phyloP scores from a whole-genome alignment of 37 sponge, comb jelly and placozoan genomes.

The Mnemiopsis leidyi region DNA sequence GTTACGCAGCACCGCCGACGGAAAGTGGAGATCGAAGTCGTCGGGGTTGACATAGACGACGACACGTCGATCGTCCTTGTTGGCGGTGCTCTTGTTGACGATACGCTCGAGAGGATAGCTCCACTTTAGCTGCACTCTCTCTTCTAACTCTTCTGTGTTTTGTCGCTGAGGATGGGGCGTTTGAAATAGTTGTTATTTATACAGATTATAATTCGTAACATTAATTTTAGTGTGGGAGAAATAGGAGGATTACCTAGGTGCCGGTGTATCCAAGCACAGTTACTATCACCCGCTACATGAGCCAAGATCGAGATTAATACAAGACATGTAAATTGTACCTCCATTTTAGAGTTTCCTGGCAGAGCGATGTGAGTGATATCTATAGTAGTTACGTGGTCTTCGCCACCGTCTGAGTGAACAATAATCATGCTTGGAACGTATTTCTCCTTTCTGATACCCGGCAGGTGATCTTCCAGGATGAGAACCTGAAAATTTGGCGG shows the following conservation, averaged over 20 bases:
- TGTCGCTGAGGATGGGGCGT: conserved; percentile 26
- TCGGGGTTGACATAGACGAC: conserved; percentile 52
- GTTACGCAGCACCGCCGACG: conserved; percentile 33
- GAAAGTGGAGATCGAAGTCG: conserved; percentile 57
- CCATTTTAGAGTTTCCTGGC: not conserved
- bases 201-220: no score
- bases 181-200: no score
- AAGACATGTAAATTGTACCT: not conserved
- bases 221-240: no score
- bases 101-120: conserved; percentile 61
- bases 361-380: conserved; percentile 16
- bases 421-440: conserved; percentile 28
- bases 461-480: conserved; percentile 48
- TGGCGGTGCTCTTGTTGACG: conserved; percentile 21
- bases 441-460: conserved; percentile 24
- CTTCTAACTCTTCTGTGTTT: conserved; percentile 60
- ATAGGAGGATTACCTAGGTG: no score
- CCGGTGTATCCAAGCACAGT: no score
- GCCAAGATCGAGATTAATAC: not conserved
- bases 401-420: conserved; percentile 46
- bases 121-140: conserved; percentile 59
- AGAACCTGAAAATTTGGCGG: conserved; percentile 35
- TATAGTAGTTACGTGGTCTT: conserved; percentile 23
- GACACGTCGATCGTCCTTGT: conserved; percentile 32
- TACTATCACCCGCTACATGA: no score